phyloP scores from a whole-genome alignment of 1,140 invertebrate species.

The Ctenoplectra terminalis region DNA sequence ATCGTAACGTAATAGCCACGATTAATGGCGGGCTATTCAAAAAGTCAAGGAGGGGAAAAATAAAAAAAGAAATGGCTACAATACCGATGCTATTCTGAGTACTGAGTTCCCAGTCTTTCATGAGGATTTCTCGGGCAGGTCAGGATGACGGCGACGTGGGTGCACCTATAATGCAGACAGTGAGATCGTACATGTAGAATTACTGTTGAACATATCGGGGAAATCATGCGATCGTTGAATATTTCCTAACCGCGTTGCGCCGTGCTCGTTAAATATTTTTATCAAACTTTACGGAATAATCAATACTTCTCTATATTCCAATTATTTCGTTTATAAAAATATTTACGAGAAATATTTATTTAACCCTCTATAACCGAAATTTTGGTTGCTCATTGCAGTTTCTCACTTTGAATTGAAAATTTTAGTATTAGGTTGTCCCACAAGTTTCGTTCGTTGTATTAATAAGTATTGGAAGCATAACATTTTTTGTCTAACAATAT shows the following conservation, averaged over 20 bases:
- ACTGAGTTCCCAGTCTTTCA: constrained; percentile 84
- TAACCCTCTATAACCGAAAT: no score
- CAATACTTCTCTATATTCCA: no score
- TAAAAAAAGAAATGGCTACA: constrained; percentile 81
- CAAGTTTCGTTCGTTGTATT: no score
- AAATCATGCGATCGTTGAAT: constrained; percentile 39
- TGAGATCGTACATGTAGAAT: constrained; percentile 76
- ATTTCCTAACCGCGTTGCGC: constrained; percentile 21
- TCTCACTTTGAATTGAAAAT: no score
- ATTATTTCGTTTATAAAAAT: no score
- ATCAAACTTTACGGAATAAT: no score
- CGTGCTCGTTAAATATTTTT: not conserved
- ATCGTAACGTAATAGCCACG: constrained; percentile 7
- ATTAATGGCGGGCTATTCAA: constrained; percentile 5
- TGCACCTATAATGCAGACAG: constrained; percentile 83
- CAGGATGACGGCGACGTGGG: constrained; percentile 83
- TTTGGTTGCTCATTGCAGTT: no score
- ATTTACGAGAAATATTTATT: no score
- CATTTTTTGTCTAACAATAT: no score
- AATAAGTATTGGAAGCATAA: no score
- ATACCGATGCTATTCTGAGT: constrained; percentile 84
- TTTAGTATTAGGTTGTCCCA: no score
- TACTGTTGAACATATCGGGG: constrained; percentile 28
- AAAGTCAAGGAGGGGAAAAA: constrained; percentile 59
- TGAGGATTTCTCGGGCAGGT: constrained; percentile 84